Evolutionary conservation across 2,888 invertebrate species (phyloP), one percentile per base, ranked within the genome.

Genomic region (Cheilosia vulpina): DNA sequence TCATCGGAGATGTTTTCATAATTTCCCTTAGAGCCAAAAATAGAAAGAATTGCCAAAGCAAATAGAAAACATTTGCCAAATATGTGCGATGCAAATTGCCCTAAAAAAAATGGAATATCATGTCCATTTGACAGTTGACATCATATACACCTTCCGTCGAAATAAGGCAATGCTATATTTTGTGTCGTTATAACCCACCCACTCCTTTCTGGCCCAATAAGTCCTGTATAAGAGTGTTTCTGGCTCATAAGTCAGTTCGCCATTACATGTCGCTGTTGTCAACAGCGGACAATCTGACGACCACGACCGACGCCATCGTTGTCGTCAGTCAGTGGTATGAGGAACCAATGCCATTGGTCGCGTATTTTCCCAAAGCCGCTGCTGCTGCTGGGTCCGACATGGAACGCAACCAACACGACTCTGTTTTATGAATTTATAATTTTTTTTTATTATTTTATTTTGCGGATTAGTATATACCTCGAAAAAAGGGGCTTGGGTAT

Each of bases 341-440:
- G 76, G 76, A 81, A 76, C 38, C 76, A 69, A 81, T 81, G 76
- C 57, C 63, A 55, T 62, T 53, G 53, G 79, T 73, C 66, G 52
- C 73, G 75, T 75, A 80, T 55, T 73, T 80, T 66, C 55, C 65
- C 45, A 13, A 53, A 68, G 41, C 52, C 6, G 47, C 17, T 65
- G 34, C 27, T 24, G 27, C 17, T 34, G 27, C 65, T 34, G 21
- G 21, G 27, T 47, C 41, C 69, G 47, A 62, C 81, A 66, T 63
- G 41, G 4, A 75, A 79, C 50, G 57, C 69, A 69, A 41, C 55
- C 68, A 75, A 71, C 76, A 82, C 81, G 69, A 82, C 45, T 82
- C 69, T 63, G 57, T 71, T 52, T 27, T 13, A 65, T 81, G 81
- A 82, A 76, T 82, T 71, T 76, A 38, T 81, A 81, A 76, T 76